A percentile compares a stretch with the other conserved stretches of the same genome.
These are phyloP conservation scores for Blomia tropicalis DNA, from an alignment of 2,888 invertebrate genomes.

Conservation along the genomic window DNA sequence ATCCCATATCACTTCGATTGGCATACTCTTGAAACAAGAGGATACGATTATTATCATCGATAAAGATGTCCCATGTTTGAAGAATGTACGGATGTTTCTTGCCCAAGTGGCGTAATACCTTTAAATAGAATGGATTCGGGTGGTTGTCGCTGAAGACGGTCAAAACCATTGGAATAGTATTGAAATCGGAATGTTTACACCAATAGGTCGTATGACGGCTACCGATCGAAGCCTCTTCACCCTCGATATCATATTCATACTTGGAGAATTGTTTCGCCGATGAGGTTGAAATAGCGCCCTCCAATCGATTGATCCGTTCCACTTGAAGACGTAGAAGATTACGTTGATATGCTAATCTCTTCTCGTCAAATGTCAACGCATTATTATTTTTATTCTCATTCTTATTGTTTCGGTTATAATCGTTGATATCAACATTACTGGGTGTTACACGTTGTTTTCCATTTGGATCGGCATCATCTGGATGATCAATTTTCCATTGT, in stretches of 20 bases:
- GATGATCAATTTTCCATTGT: not conserved
- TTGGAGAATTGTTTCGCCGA: not conserved
- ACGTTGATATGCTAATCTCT: not conserved
- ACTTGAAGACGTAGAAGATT: not conserved
- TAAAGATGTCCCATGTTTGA: constrained; percentile 21
- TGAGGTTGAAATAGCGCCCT: not conserved
- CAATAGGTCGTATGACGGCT: not conserved
- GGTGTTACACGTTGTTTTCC: not conserved
- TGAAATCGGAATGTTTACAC: not conserved
- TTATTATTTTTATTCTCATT: not conserved
- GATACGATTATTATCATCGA: not conserved
- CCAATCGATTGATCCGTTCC: not conserved
- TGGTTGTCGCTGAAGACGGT: not conserved
- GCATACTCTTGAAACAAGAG: constrained; percentile 10
- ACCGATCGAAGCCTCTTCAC: not conserved
- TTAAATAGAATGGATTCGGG: not conserved
- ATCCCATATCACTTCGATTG: not conserved
- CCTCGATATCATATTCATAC: not conserved
- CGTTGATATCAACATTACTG: not conserved
- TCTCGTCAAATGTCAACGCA: not conserved
- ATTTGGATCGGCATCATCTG: not conserved
- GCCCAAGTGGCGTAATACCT: not conserved
- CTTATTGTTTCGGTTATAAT: not conserved
- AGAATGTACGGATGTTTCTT: constrained; percentile 19
- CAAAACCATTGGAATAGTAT: not conserved